Conservation (phyloP, 2,888 invertebrate genomes). For the Seladonia tumulorum region DNA sequence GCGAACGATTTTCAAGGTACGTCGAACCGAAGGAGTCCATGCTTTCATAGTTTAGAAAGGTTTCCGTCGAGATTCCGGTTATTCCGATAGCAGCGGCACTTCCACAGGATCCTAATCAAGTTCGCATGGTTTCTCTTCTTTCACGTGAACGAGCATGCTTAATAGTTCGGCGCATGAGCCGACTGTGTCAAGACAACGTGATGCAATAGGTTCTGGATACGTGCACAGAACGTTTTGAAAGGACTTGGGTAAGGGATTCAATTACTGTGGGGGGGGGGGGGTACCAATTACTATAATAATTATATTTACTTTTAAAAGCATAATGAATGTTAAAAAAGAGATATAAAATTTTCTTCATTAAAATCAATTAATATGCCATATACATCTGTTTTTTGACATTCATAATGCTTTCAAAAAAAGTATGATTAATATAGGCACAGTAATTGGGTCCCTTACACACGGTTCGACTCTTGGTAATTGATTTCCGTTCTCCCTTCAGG, state of each 20-base stretch:
- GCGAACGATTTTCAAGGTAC: conserved; percentile 38
- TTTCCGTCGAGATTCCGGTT: conserved; percentile 54
- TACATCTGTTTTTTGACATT: no score
- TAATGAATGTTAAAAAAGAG: no score
- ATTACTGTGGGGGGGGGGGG: no score
- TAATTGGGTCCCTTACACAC: no score
- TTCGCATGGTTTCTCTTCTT: conserved; percentile 71
- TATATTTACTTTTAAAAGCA: no score
- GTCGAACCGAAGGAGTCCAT: conserved; percentile 11
- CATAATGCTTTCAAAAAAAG: no score
- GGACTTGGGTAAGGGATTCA: neutral
- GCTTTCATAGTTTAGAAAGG: conserved; percentile 54
- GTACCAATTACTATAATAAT: no score
- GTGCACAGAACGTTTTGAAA: neutral
- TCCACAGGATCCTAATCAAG: conserved; percentile 81
- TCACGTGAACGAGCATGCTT: conserved; percentile 42
- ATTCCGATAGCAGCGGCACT: conserved; percentile 53
- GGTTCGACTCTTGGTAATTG: neutral
- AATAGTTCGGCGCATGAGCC: conserved; percentile 20
- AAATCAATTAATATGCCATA: no score
- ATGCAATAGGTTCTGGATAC: neutral
- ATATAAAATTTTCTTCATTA: no score
- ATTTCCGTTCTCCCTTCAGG: neutral
- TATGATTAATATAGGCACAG: no score
- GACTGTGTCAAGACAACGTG: neutral